Conservation (phyloP, 1,140 invertebrate species). For the Lamellibrachia luymesi region DNA sequence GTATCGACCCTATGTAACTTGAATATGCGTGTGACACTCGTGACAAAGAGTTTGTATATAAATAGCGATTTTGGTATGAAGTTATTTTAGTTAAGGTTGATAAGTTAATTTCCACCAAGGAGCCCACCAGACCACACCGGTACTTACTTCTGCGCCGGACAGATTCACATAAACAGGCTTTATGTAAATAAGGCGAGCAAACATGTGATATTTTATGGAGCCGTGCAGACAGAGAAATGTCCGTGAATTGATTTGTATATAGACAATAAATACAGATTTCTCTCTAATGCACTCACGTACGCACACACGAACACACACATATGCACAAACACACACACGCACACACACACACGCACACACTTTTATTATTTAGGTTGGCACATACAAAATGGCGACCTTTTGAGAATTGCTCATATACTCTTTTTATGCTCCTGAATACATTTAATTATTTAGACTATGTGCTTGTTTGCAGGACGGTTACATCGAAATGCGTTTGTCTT, state of each 20-base stretch:
- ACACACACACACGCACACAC: too few relatives aligned
- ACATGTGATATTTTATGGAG: not conserved
- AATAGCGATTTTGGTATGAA: not conserved
- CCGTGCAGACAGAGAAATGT: not conserved
- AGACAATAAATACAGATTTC: too few relatives aligned
- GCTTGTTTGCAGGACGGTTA: not conserved
- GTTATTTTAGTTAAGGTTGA: too few relatives aligned
- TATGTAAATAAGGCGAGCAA: not conserved
- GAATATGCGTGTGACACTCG: not conserved
- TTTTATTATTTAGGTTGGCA: too few relatives aligned
- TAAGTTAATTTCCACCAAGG: not conserved
- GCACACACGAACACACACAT: too few relatives aligned
- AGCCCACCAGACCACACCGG: not conserved
- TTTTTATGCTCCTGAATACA: too few relatives aligned
- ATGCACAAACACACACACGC: too few relatives aligned
- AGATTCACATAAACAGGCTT: not conserved
- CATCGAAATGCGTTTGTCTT: not conserved
- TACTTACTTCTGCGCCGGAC: not conserved
- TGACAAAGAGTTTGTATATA: not conserved
- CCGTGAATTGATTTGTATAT: too few relatives aligned
- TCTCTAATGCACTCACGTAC: too few relatives aligned
- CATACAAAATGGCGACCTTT: too few relatives aligned
- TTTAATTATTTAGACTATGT: not conserved
- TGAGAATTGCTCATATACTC: too few relatives aligned
- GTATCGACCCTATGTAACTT: not conserved